Conservation (phyloP, 2,888 invertebrate genomes). For the Leptinotarsa juncta region DNA sequence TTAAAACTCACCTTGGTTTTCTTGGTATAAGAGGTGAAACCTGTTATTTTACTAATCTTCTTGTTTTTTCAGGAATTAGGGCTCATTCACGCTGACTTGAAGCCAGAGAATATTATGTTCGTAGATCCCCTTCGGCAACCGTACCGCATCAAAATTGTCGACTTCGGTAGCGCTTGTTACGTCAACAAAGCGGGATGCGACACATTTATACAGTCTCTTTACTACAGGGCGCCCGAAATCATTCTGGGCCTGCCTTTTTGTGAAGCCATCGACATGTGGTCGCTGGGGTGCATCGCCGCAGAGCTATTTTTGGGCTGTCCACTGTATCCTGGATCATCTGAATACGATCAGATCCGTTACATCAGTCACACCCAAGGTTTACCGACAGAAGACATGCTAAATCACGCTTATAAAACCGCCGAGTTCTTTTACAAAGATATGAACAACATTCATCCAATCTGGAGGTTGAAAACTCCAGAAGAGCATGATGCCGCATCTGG, state of each 20-base stretch:
- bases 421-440: slow-evolving; percentile 98
- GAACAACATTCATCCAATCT: slow-evolving; percentile 89
- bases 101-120: slow-evolving; percentile 99
- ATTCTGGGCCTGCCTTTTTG: slow-evolving; percentile 98
- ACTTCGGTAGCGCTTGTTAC: slow-evolving; percentile 99
- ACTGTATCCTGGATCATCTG: slow-evolving; percentile 97
- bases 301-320: slow-evolving; percentile 99
- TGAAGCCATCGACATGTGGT: slow-evolving; percentile 99
- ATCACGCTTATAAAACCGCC: slow-evolving; percentile 96
- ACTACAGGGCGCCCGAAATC: slow-evolving; percentile 97
- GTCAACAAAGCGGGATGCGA: slow-evolving; percentile 99
- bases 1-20: too few species aligned
- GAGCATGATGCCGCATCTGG: slow-evolving; percentile 98
- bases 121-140: slow-evolving; percentile 98
- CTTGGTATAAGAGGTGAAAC: background rate
- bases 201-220: slow-evolving; percentile 98
- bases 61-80: slow-evolving; percentile 86
- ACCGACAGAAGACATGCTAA: slow-evolving; percentile 98
- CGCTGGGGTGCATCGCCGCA: slow-evolving; percentile 98
- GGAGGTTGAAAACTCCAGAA: slow-evolving; percentile 93
- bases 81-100: slow-evolving; percentile 98
- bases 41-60: background rate
- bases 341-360: slow-evolving; percentile 97
- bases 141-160: slow-evolving; percentile 99
- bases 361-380: slow-evolving; percentile 84